Evolutionary conservation across 2,113 vertebrate species (phyloP).

Genomic region (Erinaceus europaeus): DNA sequence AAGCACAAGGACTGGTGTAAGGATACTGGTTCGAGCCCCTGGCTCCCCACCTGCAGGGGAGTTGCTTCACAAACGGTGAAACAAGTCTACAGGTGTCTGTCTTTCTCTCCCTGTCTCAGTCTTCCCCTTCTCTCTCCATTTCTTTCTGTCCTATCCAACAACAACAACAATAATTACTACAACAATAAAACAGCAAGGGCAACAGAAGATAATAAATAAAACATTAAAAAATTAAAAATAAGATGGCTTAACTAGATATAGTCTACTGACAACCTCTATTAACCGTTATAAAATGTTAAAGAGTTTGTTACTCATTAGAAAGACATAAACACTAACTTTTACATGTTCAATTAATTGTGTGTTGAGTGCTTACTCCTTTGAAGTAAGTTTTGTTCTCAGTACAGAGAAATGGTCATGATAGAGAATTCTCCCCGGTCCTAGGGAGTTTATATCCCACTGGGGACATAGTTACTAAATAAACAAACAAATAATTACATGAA

Average conservation of each 20-base stretch:
- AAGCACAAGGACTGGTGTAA: too few species aligned
- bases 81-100: too few species aligned
- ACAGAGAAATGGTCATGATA: background rate
- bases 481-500: background rate
- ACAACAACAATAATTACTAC: too few species aligned
- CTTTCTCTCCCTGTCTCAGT: too few species aligned
- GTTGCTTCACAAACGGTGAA: too few species aligned
- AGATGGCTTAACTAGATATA: background rate
- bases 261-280: background rate
- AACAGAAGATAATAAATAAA: too few species aligned
- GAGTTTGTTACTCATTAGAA: background rate
- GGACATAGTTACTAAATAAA: background rate
- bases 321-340: background rate
- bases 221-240: too few species aligned
- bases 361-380: background rate
- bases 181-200: too few species aligned
- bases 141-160: too few species aligned
- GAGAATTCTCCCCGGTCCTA: background rate
- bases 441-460: background rate
- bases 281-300: background rate
- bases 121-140: too few species aligned
- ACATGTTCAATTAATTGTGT: background rate
- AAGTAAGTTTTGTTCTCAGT: background rate
- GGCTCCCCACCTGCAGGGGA: too few species aligned
- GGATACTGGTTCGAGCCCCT: too few species aligned